Percentiles rank a stretch among this genome's conserved stretches.
Evolutionary conservation across 2,888 invertebrate genomes (phyloP).

Genomic region (Vanessa cardui): DNA sequence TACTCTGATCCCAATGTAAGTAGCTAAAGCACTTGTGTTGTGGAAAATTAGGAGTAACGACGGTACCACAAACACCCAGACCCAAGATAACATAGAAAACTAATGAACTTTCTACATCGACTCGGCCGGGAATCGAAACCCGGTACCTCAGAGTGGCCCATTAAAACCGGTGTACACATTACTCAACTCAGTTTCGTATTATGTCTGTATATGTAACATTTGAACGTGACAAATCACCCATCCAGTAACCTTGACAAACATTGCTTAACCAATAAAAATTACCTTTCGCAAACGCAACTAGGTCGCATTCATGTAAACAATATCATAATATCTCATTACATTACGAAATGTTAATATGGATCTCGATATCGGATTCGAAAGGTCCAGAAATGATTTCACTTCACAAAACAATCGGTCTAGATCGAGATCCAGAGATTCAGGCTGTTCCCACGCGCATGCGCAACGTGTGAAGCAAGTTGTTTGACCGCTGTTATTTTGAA

Average conservation of each 20-base stretch:
- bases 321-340: constrained; percentile 26
- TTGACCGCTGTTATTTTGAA: constrained; percentile 24
- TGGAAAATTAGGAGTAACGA: too few relatives aligned
- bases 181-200: too few relatives aligned
- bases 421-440: constrained; percentile 6
- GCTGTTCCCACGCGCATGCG: constrained; percentile 23
- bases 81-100: too few relatives aligned
- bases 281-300: constrained; percentile 21
- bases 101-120: too few relatives aligned
- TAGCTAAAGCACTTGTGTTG: too few relatives aligned
- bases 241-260: constrained; percentile 22
- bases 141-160: too few relatives aligned
- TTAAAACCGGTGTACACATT: too few relatives aligned
- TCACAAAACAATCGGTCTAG: not conserved
- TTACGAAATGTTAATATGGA: not conserved
- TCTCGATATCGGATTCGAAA: constrained; percentile 9
- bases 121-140: too few relatives aligned
- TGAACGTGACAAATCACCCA: constrained; percentile 8
- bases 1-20: too few relatives aligned
- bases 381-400: constrained; percentile 2
- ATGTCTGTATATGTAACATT: not conserved
- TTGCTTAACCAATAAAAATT: constrained; percentile 16
- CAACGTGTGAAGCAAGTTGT: constrained; percentile 22
- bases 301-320: constrained; percentile 29
- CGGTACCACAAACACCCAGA: too few relatives aligned